Conservation (phyloP, 2,113 vertebrate species). For the Seriola aureovittata region DNA sequence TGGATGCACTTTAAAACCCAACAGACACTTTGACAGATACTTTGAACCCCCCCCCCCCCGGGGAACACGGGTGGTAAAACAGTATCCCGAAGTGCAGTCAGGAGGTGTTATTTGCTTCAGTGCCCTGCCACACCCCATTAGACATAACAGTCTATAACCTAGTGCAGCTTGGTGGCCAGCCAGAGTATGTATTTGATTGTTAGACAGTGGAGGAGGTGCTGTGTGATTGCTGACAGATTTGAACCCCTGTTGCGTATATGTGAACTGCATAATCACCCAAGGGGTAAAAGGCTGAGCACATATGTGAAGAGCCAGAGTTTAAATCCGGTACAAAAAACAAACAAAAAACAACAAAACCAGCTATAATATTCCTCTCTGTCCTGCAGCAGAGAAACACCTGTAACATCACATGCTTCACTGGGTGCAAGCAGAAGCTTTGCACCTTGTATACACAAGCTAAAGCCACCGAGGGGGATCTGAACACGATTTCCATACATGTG, state of each 20-base stretch:
- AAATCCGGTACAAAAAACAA: neutral
- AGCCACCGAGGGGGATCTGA: neutral
- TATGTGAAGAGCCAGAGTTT: neutral
- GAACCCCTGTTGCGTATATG: neutral
- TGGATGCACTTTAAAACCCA: neutral
- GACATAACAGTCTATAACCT: conserved; percentile 34
- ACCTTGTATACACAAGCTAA: conserved; percentile 16
- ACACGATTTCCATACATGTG: conserved; percentile 28
- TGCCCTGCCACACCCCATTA: conserved; percentile 51
- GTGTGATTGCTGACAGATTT: conserved; percentile 10
- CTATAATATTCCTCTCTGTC: neutral
- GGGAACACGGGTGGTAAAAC: conserved; percentile 5
- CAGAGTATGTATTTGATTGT: conserved; percentile 38
- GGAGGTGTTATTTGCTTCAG: conserved; percentile 47
- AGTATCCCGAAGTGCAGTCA: conserved; percentile 40
- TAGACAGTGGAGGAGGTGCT: conserved; percentile 5
- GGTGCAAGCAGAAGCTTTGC: conserved; percentile 26
- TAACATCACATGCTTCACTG: conserved; percentile 33
- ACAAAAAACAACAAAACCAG: neutral
- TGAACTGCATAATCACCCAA: conserved; percentile 3
- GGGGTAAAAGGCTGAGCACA: neutral
- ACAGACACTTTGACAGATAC: conserved; percentile 4
- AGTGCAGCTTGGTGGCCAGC: conserved; percentile 33
- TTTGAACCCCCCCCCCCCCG: neutral
- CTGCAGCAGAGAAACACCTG: conserved; percentile 34